These are phyloP conservation scores for Solenopsis invicta DNA, from an alignment of 1,140 invertebrate genomes.

Conservation along the genomic window DNA sequence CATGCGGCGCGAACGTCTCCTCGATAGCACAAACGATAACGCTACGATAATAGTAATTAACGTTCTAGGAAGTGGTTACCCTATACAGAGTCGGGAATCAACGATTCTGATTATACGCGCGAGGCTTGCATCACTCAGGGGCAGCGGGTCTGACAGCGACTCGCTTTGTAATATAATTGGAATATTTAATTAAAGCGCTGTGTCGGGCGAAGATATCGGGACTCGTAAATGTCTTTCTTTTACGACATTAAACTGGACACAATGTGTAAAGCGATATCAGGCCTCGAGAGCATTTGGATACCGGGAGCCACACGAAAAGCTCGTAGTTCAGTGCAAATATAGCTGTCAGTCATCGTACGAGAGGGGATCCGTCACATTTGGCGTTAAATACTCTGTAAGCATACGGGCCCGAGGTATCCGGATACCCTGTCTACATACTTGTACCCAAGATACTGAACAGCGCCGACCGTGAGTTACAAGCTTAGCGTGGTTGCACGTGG, in stretches of 20 bases:
- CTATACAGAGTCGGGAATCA: slow-evolving; percentile 48
- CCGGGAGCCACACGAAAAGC: not conserved
- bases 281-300: not conserved
- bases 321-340: not conserved
- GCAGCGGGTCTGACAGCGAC: slow-evolving; percentile 3
- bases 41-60: slow-evolving; percentile 69
- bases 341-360: slow-evolving; percentile 11
- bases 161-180: slow-evolving; percentile 20
- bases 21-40: slow-evolving; percentile 68
- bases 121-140: not conserved
- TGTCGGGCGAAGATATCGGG: not conserved
- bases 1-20: slow-evolving; percentile 27
- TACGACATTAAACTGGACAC: not conserved
- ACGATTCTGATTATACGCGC: slow-evolving; percentile 62
- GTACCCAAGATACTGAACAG: slow-evolving; percentile 53
- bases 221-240: not conserved
- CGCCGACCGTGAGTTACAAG: slow-evolving; percentile 66
- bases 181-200: slow-evolving; percentile 26
- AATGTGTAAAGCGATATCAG: slow-evolving; percentile 7
- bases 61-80: slow-evolving; percentile 74
- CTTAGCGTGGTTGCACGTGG: slow-evolving; percentile 71
- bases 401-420: slow-evolving; percentile 21
- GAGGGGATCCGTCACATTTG: slow-evolving; percentile 24
- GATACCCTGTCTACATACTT: slow-evolving; percentile 47
- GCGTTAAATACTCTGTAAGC: slow-evolving; percentile 36